phyloP scores from a whole-genome alignment of 2,797 vertebrate species.

The Geotrypetes seraphini region DNA sequence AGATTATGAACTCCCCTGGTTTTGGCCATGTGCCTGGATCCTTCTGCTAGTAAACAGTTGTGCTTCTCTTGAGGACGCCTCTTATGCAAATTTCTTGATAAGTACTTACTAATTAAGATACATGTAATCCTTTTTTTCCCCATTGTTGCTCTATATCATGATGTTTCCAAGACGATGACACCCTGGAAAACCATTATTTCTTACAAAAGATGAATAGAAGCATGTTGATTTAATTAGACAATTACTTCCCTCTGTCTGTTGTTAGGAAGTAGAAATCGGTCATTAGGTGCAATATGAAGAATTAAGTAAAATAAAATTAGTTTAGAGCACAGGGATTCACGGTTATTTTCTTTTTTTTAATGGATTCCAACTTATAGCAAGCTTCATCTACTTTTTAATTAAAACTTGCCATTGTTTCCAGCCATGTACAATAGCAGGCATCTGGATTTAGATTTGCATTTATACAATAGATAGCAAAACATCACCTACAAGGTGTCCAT shows the following conservation, averaged over 20 bases:
- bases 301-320: background rate
- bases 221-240: background rate
- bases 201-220: background rate
- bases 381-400: conserved; percentile 1
- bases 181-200: background rate
- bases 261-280: background rate
- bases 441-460: conserved; percentile 7
- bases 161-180: background rate
- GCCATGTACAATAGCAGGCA: background rate
- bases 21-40: no score
- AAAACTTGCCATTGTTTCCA: conserved; percentile 12
- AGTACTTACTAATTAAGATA: background rate
- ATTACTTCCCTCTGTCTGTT: background rate
- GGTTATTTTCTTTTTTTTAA: background rate
- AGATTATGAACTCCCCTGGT: no score
- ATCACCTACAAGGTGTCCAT: background rate
- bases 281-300: background rate
- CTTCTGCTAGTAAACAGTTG: no score
- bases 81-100: background rate
- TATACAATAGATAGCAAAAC: background rate
- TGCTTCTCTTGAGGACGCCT: background rate
- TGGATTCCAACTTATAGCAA: background rate
- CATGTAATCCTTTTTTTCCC: background rate
- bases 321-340: background rate
- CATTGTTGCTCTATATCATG: rapidly evolving